Conservation (phyloP, 2,888 invertebrate genomes). For the Daptonema setosum region DNA sequence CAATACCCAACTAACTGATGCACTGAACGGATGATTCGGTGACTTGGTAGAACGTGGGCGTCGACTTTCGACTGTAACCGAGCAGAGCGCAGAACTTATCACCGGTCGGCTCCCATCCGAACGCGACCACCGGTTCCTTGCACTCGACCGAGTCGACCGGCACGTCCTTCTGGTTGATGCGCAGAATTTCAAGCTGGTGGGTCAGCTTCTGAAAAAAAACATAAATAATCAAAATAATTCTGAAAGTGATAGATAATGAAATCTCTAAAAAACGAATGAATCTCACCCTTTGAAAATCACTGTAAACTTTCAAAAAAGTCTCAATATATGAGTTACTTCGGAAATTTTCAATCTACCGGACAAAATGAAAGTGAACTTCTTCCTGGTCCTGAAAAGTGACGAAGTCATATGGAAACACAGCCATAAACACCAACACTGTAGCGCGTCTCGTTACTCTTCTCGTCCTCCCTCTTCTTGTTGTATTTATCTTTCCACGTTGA, state of each 20-base stretch:
- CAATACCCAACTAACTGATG: too few species aligned
- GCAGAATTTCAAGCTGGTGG: conserved; percentile 95
- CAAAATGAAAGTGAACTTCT: too few species aligned
- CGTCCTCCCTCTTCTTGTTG: conserved; percentile 60
- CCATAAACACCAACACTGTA: conserved; percentile 45
- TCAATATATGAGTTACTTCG: too few species aligned
- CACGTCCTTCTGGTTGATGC: conserved; percentile 66
- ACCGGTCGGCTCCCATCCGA: conserved; percentile 88
- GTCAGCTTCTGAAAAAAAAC: conserved; percentile 50
- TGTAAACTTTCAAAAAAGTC: too few species aligned
- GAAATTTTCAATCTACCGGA: too few species aligned
- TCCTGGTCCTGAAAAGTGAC: too few species aligned
- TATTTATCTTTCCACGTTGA: conserved; percentile 73
- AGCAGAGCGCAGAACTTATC: conserved; percentile 88
- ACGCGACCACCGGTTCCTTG: conserved; percentile 49
- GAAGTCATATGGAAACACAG: too few species aligned
- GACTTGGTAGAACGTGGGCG: not conserved
- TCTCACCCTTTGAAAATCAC: too few species aligned
- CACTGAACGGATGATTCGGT: not conserved
- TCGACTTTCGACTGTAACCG: conserved; percentile 35
- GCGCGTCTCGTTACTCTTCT: conserved; percentile 69
- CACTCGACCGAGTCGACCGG: conserved; percentile 93
- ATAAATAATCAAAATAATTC: not conserved
- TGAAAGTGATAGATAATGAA: too few species aligned
- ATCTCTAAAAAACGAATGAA: too few species aligned